phyloP scores from a whole-genome alignment of 2,113 vertebrate species.

The Microcebus jonahi region DNA sequence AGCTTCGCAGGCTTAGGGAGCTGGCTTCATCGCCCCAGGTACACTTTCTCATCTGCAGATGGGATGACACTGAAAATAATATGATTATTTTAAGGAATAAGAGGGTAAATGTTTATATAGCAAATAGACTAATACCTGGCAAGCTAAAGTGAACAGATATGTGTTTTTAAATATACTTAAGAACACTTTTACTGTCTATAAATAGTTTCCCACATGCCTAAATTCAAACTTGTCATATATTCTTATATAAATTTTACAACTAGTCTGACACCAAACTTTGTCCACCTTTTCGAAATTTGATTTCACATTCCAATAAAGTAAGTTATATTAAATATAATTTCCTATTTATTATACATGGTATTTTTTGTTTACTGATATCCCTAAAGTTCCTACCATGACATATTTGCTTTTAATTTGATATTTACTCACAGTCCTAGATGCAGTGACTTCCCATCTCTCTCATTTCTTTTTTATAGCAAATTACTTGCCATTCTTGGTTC shows the following conservation, averaged over 20 bases:
- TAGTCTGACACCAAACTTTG: neutral
- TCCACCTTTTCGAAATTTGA: neutral
- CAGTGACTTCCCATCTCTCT: neutral
- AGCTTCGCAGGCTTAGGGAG: neutral
- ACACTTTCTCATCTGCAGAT: neutral
- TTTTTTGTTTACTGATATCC: neutral
- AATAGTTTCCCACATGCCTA: neutral
- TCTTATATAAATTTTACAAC: neutral
- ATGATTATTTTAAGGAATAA: neutral
- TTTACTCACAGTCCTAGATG: neutral
- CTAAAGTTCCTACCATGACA: neutral
- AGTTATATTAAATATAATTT: neutral
- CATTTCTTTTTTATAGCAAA: neutral
- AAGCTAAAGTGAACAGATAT: neutral
- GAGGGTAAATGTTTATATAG: neutral
- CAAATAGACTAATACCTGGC: neutral
- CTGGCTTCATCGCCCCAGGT: fast-evolving
- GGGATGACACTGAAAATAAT: neutral
- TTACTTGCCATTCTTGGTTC: neutral
- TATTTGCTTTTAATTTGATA: neutral
- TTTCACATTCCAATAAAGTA: neutral
- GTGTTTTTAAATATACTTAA: neutral
- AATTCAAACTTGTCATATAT: neutral
- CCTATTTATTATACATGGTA: neutral
- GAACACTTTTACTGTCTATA: neutral